Evolutionary conservation across 2,888 invertebrate species (phyloP).

Genomic region (Cetonia aurata): DNA sequence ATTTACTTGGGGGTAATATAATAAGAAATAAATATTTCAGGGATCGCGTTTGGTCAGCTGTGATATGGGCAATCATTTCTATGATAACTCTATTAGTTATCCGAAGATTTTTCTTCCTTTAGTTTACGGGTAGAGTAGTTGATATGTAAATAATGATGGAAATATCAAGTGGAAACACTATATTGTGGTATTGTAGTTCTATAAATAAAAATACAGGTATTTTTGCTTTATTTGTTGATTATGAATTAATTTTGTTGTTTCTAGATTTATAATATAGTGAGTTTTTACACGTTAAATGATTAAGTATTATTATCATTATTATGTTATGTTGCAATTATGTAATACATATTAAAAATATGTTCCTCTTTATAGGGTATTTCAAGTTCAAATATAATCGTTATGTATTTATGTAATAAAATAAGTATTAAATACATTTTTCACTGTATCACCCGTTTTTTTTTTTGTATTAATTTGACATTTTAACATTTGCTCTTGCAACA

Average conservation of each 20-base stretch:
- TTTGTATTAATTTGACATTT: not conserved
- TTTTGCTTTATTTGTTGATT: constrained; percentile 3
- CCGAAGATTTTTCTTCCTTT: constrained; percentile 68
- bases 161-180: constrained; percentile 19
- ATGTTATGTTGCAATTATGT: constrained; percentile 8
- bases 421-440: constrained; percentile 29
- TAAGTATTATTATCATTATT: constrained; percentile 1
- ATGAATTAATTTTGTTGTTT: constrained; percentile 7
- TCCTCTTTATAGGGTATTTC: constrained; percentile 22
- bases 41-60: constrained; percentile 68
- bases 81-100: constrained; percentile 67
- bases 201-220: not conserved
- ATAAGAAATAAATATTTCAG: constrained; percentile 55
- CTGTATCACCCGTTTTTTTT: not conserved
- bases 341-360: not conserved
- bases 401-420: constrained; percentile 9
- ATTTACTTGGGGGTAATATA: constrained; percentile 1
- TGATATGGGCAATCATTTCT: constrained; percentile 66
- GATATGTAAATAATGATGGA: constrained; percentile 13
- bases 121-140: constrained; percentile 7
- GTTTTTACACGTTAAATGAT: not conserved
- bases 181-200: constrained; percentile 19
- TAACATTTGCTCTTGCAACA: too few species aligned
- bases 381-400: constrained; percentile 12
- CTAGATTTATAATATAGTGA: too few species aligned